Evolutionary conservation across 2,797 vertebrate species (phyloP).

Genomic region (Menidia menidia): DNA sequence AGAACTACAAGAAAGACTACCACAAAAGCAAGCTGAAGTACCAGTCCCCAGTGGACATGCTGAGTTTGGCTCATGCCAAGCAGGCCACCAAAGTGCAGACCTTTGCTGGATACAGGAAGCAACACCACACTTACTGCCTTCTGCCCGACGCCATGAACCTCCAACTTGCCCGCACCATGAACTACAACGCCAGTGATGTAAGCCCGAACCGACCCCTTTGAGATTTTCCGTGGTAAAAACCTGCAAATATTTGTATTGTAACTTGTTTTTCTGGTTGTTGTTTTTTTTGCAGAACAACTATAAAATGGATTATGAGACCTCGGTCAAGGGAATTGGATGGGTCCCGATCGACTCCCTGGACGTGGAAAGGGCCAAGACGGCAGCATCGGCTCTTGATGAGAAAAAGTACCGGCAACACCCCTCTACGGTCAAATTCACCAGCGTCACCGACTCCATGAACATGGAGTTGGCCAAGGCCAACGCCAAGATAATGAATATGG

Average conservation of each 20-base stretch:
- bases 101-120: constrained; percentile 85
- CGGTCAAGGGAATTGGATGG: constrained; percentile 90
- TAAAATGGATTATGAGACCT: constrained; percentile 88
- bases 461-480: constrained; percentile 94
- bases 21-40: constrained; percentile 91
- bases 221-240: no score
- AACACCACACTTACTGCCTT: constrained; percentile 85
- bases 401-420: constrained; percentile 93
- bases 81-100: constrained; percentile 88
- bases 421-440: constrained; percentile 91
- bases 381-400: constrained; percentile 89
- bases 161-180: constrained; percentile 88
- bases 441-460: constrained; percentile 85
- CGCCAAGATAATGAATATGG: constrained; percentile 87
- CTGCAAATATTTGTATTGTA: background rate
- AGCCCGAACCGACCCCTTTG: constrained; percentile 24
- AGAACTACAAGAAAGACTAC: constrained; percentile 92
- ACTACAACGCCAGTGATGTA: constrained; percentile 81
- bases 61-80: constrained; percentile 88
- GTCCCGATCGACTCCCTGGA: constrained; percentile 93
- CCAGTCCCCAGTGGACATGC: constrained; percentile 90
- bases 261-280: constrained; percentile 1
- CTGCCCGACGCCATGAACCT: constrained; percentile 89
- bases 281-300: constrained; percentile 83
- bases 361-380: constrained; percentile 89